Conservation (phyloP, 2,888 invertebrate species). For the Chesias legatella region DNA sequence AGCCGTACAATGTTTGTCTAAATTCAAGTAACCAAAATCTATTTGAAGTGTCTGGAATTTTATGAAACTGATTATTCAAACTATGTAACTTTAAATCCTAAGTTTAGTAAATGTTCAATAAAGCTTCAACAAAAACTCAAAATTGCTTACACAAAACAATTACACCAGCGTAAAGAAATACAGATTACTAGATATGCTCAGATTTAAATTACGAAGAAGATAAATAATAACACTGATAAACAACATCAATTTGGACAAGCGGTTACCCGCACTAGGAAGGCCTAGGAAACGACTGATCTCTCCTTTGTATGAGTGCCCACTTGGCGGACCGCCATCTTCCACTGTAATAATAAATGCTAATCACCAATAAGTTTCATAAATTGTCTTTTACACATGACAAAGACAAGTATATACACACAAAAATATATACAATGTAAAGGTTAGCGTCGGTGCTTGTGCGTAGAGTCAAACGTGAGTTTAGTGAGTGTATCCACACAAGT, state of each 20-base stretch:
- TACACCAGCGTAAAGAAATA: constrained; percentile 5
- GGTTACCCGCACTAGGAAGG: constrained; percentile 82
- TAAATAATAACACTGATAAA: constrained; percentile 39
- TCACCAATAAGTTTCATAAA: constrained; percentile 25
- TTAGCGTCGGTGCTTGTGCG: constrained; percentile 52
- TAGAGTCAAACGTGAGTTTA: constrained; percentile 47
- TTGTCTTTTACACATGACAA: constrained; percentile 6
- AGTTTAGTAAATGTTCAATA: constrained; percentile 9
- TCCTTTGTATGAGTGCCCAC: constrained; percentile 70
- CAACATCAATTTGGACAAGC: constrained; percentile 62
- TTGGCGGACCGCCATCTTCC: constrained; percentile 72
- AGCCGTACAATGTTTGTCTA: constrained; percentile 15
- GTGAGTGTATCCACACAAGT: constrained; percentile 32
- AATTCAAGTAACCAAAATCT: constrained; percentile 6
- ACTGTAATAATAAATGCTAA: constrained; percentile 69
- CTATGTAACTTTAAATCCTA: constrained; percentile 12
- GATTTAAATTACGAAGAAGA: constrained; percentile 32
- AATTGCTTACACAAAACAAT: constrained; percentile 12
- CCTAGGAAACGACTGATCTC: constrained; percentile 85
- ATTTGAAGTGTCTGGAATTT: constrained; percentile 8
- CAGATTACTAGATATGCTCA: constrained; percentile 22
- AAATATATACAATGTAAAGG: constrained; percentile 38
- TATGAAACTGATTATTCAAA: constrained; percentile 17
- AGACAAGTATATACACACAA: constrained; percentile 19
- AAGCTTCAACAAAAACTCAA: constrained; percentile 23